A percentile compares a stretch with the other conserved stretches of the same genome.
Conservation (phyloP, 2,113 vertebrate species). For the Percopsis transmontana region DNA sequence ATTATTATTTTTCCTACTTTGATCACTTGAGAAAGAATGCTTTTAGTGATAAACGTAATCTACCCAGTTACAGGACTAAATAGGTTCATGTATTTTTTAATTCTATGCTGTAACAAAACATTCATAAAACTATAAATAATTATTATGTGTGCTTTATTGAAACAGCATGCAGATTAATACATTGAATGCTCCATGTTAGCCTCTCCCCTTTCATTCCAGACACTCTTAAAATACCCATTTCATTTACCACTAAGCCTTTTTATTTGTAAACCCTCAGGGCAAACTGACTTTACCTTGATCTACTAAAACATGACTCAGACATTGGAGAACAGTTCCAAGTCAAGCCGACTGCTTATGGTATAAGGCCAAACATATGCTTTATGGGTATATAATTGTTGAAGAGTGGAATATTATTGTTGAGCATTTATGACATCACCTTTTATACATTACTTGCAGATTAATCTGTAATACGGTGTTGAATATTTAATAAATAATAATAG, state of each 20-base stretch:
- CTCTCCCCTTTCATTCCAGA: conserved; percentile 6
- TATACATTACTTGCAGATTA: no score
- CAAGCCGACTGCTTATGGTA: conserved; percentile 4
- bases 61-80: not conserved
- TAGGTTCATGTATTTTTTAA: not conserved
- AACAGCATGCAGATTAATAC: not conserved
- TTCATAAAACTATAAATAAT: no score
- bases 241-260: conserved; percentile 8
- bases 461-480: no score
- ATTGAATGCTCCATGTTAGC: not conserved
- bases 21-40: not conserved
- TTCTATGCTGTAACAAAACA: not conserved
- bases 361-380: conserved; percentile 19
- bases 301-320: not conserved
- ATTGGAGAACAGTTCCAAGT: not conserved
- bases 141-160: conserved; percentile 11
- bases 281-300: not conserved
- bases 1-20: not conserved
- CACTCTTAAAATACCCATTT: not conserved
- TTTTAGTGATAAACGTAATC: not conserved
- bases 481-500: no score
- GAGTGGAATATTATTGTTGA: not conserved
- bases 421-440: no score
- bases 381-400: not conserved
- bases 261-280: not conserved